A percentile compares a stretch with the other conserved stretches of the same genome.
Conservation (phyloP, 2,113 vertebrate species). For the Mionectes macconnelli region DNA sequence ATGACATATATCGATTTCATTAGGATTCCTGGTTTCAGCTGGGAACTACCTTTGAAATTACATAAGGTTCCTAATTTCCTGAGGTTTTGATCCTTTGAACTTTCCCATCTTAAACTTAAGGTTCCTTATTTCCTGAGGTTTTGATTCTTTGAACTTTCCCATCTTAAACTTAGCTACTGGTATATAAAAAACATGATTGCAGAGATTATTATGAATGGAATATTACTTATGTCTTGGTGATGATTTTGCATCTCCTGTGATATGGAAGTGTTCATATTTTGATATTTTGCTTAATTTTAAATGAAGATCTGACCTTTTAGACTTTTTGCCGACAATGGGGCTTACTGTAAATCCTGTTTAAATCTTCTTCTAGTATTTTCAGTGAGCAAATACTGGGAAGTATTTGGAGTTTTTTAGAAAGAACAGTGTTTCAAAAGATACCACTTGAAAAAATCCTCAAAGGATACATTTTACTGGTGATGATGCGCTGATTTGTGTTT, state of each 20-base stretch:
- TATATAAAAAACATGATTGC: neutral
- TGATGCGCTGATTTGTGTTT: neutral
- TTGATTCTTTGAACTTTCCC: neutral
- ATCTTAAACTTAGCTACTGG: neutral
- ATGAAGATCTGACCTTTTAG: neutral
- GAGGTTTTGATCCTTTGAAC: neutral
- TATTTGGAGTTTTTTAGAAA: neutral
- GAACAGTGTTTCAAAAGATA: neutral
- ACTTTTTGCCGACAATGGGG: neutral
- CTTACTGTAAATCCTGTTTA: neutral
- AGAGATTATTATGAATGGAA: neutral
- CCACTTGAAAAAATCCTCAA: neutral
- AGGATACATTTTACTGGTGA: neutral
- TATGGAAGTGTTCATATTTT: neutral
- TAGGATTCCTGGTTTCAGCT: neutral
- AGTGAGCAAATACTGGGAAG: neutral
- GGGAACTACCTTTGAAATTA: neutral
- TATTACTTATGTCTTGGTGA: neutral
- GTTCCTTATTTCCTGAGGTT: neutral
- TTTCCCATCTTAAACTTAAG: neutral
- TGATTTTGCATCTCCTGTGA: neutral
- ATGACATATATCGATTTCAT: fast-evolving
- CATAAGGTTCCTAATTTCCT: neutral
- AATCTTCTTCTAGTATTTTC: neutral
- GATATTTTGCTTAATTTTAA: neutral